Conservation (phyloP, 1,140 invertebrate species). For the Drosophila orosa region DNA sequence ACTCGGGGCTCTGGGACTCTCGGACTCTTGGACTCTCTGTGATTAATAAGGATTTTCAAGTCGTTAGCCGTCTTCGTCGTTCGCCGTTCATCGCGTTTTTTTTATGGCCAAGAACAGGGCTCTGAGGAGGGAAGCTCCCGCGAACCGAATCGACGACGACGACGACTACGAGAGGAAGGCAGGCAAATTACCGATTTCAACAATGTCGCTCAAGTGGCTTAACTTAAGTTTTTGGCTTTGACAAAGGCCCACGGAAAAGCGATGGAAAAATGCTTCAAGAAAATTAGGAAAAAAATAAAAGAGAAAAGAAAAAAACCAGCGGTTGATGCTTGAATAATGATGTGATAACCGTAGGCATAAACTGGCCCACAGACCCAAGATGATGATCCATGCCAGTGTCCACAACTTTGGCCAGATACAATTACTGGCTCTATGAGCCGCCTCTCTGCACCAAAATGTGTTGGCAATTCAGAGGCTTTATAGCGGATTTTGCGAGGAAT, state of each 20-base stretch:
- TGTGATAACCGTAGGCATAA: constrained; percentile 82
- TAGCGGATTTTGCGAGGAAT: background rate
- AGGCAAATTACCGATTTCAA: constrained; percentile 82
- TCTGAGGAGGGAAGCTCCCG: constrained; percentile 3
- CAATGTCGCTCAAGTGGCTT: constrained; percentile 81
- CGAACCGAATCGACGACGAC: constrained; percentile 22
- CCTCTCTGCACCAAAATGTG: background rate
- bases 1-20: constrained; percentile 11
- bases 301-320: constrained; percentile 22
- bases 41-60: constrained; percentile 83
- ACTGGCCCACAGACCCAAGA: constrained; percentile 56
- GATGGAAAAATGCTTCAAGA: constrained; percentile 15
- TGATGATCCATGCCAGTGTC: constrained; percentile 36
- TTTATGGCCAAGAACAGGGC: constrained; percentile 52
- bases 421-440: constrained; percentile 38
- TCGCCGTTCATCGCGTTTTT: constrained; percentile 26
- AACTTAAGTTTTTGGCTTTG: constrained; percentile 72
- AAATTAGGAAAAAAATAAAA: background rate
- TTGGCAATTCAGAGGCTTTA: constrained; percentile 6
- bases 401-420: constrained; percentile 63
- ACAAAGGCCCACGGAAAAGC: constrained; percentile 58
- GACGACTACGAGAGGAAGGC: constrained; percentile 32
- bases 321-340: constrained; percentile 80
- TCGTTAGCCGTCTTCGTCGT: constrained; percentile 64
- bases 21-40: constrained; percentile 43